Evolutionary conservation across 1,140 invertebrate species (phyloP), one percentile per base, ranked within the genome.

Genomic region (Watersipora subatra): DNA sequence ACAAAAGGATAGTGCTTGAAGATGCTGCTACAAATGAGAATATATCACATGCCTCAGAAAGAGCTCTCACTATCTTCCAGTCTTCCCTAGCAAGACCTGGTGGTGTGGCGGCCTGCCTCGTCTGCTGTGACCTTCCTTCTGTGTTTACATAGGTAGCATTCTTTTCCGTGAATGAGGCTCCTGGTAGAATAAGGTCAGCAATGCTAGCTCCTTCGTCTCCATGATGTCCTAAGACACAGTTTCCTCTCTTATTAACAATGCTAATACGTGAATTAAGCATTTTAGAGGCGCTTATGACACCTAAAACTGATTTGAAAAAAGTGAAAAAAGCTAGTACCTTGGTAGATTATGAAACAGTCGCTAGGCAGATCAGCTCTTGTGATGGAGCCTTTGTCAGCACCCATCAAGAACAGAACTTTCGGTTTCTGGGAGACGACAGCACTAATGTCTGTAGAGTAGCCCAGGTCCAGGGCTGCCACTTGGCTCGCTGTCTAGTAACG

Each of bases 141-240:
- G 91, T 97, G 79, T 99, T 99, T 0, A 97, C 92, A 81, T 93
- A 99, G 19, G 89, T 97, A 7, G 84, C 93, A 78, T 92, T 88
- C 81, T 99, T 99, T 83, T 99, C 96, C 1, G 96, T 99, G 77
- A 97, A 99, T 0, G 96, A 93, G n/a, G 92, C 91, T 64, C 78
- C 95, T 22, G 96, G 94, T 1, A 99, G 82, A 66, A 99, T 85
- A 20, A 91, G 85, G 81, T 99, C 95, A 65, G 96, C 94, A 68
- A 94, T 89, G 62, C 86, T 79, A 15, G 96, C 96, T 68, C 95
- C 95, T 68, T 81, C 83, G 80, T 99, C 96, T 63, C 96, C 96
- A 82, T 97, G 95, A 82, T 95, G 93, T 63, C 95, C 93, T 90
- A 62, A 3, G 68, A 1, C n/a, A n/a, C 63, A 19, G 29, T 57